Evolutionary conservation across 2,113 vertebrate genomes (phyloP).

Genomic region (Scortum barcoo): DNA sequence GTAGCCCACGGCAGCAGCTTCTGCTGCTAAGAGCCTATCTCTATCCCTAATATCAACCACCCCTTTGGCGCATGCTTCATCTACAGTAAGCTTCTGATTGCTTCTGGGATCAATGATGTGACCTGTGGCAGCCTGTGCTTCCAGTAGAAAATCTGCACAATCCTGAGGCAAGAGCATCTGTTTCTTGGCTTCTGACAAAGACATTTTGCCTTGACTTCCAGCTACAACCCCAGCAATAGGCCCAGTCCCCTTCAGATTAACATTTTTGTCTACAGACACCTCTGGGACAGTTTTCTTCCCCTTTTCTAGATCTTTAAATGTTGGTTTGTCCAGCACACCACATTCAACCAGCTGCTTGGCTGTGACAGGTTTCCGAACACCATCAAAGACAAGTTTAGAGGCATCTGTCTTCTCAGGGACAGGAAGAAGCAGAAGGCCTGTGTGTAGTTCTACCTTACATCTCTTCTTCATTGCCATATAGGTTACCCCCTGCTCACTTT

Average conservation of each 20-base stretch:
- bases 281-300: conserved; percentile 90
- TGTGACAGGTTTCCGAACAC: conserved; percentile 93
- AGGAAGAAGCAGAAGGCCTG: conserved; percentile 89
- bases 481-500: conserved; percentile 77
- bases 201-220: conserved; percentile 84
- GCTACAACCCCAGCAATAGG: conserved; percentile 90
- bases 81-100: conserved; percentile 89
- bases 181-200: conserved; percentile 91
- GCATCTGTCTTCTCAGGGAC: conserved; percentile 85
- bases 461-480: conserved; percentile 88
- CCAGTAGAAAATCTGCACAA: conserved; percentile 89
- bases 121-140: conserved; percentile 95
- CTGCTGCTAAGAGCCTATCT: conserved; percentile 90
- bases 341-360: conserved; percentile 93
- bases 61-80: conserved; percentile 89
- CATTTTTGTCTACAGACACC: conserved; percentile 88
- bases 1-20: conserved; percentile 92
- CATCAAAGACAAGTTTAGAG: conserved; percentile 91
- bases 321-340: conserved; percentile 90
- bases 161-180: conserved; percentile 87
- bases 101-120: conserved; percentile 91
- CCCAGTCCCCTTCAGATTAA: conserved; percentile 91
- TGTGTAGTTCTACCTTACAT: conserved; percentile 89
- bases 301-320: conserved; percentile 88
- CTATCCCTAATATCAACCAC: conserved; percentile 89